These are phyloP conservation scores for Antechinus stuartii DNA, from an alignment of 2,113 vertebrate species.

Conservation along the genomic window DNA sequence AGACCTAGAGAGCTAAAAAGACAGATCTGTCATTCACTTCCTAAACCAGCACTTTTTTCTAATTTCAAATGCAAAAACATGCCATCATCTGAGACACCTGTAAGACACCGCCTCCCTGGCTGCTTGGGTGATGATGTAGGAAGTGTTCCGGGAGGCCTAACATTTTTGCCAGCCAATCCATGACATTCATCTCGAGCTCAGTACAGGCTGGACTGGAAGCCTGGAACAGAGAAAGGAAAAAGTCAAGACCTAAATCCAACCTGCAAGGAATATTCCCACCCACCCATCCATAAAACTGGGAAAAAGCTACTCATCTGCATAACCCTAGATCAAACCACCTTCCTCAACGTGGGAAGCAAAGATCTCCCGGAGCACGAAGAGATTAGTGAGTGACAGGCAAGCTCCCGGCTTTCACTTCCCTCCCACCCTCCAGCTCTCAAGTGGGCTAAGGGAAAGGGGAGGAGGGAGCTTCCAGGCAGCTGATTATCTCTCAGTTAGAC, in stretches of 20 bases:
- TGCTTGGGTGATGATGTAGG: slow-evolving; percentile 91
- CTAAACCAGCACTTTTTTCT: not conserved
- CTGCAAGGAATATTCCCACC: not conserved
- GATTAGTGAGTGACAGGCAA: not conserved
- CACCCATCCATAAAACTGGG: not conserved
- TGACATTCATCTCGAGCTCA: slow-evolving; percentile 96
- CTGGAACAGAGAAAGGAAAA: slow-evolving; percentile 77
- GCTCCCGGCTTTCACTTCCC: not conserved
- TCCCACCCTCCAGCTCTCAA: not conserved
- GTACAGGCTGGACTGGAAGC: slow-evolving; percentile 97
- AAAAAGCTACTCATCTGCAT: not conserved
- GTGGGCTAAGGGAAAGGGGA: not conserved
- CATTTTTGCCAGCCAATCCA: slow-evolving; percentile 98
- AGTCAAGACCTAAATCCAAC: not conserved
- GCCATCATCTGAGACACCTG: slow-evolving; percentile 86
- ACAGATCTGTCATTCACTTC: not conserved
- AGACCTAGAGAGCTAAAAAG: not conserved
- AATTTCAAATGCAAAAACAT: not conserved
- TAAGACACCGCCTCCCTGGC: slow-evolving; percentile 93
- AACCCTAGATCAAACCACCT: not conserved
- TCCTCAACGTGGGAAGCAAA: not conserved
- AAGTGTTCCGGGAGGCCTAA: slow-evolving; percentile 94
- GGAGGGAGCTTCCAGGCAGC: not conserved
- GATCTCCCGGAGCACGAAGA: not conserved
- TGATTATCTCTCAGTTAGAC: not conserved